A percentile compares a stretch with the other conserved stretches of the same genome.
These are phyloP conservation scores for Periparus ater DNA, from an alignment of 2,797 vertebrate genomes.

Conservation along the genomic window DNA sequence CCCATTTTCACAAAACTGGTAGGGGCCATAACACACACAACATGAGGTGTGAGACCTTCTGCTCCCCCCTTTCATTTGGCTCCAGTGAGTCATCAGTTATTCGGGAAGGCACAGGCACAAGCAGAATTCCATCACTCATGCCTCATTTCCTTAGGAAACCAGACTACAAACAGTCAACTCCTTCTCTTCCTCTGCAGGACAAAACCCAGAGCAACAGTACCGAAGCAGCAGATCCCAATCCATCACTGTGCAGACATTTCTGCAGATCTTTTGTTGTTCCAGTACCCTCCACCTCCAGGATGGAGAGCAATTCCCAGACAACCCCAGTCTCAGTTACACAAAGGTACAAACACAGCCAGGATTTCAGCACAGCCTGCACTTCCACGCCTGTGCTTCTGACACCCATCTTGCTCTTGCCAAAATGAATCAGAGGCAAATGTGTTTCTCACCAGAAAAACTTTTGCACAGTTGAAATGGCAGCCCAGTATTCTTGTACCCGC, in stretches of 20 bases:
- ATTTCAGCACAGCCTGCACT: not conserved
- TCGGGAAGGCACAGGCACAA: not conserved
- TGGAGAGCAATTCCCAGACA: not conserved
- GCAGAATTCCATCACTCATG: not conserved
- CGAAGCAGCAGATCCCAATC: not conserved
- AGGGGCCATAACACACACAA: not conserved
- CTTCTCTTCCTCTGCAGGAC: constrained; percentile 31
- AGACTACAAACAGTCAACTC: constrained; percentile 23
- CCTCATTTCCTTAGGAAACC: constrained; percentile 61
- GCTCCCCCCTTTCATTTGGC: not conserved
- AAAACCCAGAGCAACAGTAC: not conserved
- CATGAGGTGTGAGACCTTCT: not conserved
- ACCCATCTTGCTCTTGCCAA: not conserved
- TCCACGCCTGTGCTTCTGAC: not conserved
- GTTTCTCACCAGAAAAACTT: constrained; percentile 69
- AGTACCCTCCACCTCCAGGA: not conserved
- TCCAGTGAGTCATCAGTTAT: not conserved
- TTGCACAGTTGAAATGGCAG: constrained; percentile 75
- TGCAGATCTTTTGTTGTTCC: not conserved
- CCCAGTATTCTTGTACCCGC: not conserved
- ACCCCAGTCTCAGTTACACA: not conserved
- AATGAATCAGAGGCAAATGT: not conserved
- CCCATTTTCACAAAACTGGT: not conserved
- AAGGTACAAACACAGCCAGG: not conserved
- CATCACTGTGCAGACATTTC: not conserved